Evolutionary conservation across 2,888 invertebrate genomes (phyloP).

Genomic region (Rhagonycha fulva): DNA sequence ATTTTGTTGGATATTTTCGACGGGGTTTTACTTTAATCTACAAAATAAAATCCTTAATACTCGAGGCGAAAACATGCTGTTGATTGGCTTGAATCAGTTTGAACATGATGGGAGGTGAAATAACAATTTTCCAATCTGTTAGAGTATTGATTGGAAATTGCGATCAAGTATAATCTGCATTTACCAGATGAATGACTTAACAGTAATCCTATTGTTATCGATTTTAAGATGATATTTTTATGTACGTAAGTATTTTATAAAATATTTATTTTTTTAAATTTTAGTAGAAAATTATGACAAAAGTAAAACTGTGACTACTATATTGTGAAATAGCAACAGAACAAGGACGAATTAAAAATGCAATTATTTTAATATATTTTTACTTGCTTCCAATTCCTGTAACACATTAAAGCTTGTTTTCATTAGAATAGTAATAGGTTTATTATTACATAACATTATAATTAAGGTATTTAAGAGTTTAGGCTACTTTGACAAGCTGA

Average conservation of each 20-base stretch:
- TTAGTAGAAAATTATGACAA: neutral
- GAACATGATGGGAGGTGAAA: slow-evolving; percentile 25
- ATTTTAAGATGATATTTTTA: slow-evolving; percentile 9
- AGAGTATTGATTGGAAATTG: slow-evolving; percentile 26
- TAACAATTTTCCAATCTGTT: slow-evolving; percentile 32
- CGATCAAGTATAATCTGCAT: slow-evolving; percentile 28
- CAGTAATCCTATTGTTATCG: slow-evolving; percentile 26
- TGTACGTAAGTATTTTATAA: neutral
- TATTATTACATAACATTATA: too few species aligned
- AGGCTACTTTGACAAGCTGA: too few species aligned
- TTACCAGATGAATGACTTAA: slow-evolving; percentile 15
- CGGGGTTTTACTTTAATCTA: neutral
- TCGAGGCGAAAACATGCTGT: slow-evolving; percentile 13
- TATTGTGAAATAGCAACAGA: too few species aligned
- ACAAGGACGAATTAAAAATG: neutral
- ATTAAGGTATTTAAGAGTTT: too few species aligned
- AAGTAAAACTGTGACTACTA: neutral
- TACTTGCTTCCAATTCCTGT: neutral
- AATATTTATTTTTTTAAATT: neutral
- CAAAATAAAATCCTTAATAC: slow-evolving; percentile 2
- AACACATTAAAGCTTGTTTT: too few species aligned
- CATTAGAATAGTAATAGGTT: too few species aligned
- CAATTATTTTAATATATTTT: neutral
- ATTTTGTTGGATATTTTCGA: neutral
- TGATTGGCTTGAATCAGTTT: slow-evolving; percentile 25